Conservation (phyloP, 2,113 vertebrate genomes). For the Rhabdomys dilectus region DNA sequence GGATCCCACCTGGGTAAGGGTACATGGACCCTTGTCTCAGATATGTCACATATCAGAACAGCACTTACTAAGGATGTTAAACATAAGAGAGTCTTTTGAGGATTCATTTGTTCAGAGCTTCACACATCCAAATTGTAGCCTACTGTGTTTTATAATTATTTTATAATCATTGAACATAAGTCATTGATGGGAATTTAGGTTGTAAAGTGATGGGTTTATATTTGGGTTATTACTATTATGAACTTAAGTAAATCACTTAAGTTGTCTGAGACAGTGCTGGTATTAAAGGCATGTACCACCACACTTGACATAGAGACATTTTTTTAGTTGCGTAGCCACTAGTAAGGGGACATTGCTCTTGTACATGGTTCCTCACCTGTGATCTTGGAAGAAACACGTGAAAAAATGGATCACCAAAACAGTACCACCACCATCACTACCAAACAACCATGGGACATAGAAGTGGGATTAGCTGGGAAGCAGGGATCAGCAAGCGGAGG, state of each 20-base stretch:
- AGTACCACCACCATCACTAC: background rate
- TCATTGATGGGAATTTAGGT: conserved; percentile 44
- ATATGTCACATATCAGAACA: background rate
- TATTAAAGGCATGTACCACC: background rate
- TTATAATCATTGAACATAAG: background rate
- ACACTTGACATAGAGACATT: background rate
- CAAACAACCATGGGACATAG: background rate
- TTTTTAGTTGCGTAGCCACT: background rate
- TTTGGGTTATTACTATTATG: conserved; percentile 15
- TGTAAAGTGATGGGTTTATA: conserved; percentile 57
- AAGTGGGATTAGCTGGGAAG: background rate
- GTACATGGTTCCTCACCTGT: background rate
- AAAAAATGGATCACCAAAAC: background rate
- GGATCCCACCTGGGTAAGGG: background rate
- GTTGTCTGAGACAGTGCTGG: background rate
- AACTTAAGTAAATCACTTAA: background rate
- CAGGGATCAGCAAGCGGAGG: background rate
- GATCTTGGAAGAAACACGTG: background rate
- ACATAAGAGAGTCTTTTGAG: conserved; percentile 27
- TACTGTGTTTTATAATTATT: conserved; percentile 43
- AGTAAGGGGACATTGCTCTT: background rate
- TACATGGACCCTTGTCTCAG: background rate
- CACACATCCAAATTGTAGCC: background rate
- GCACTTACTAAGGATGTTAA: conserved; percentile 25
- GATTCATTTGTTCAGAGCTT: background rate